Conservation (phyloP, 1,140 invertebrate species). For the Camponotus vicinus region DNA sequence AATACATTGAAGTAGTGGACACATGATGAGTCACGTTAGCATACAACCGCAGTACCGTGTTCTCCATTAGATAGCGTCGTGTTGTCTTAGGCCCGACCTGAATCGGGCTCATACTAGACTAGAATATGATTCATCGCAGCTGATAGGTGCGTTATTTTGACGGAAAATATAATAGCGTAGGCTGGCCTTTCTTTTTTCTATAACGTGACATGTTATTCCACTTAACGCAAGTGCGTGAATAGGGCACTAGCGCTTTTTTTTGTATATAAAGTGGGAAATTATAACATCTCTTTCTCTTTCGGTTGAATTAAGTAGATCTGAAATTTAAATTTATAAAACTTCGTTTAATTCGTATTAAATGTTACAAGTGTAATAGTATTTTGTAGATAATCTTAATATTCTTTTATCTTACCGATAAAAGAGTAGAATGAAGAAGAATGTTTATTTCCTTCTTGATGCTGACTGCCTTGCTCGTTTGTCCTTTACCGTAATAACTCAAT, state of each 20-base stretch:
- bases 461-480: not conserved
- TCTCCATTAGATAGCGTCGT: slow-evolving; percentile 72
- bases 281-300: not conserved
- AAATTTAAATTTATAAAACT: not conserved
- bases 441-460: not conserved
- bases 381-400: not conserved
- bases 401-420: not conserved
- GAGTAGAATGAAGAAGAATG: not conserved
- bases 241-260: no score
- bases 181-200: not conserved
- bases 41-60: slow-evolving; percentile 69
- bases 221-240: slow-evolving; percentile 5
- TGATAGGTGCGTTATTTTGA: slow-evolving; percentile 64
- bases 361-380: not conserved
- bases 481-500: not conserved
- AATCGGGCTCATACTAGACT: slow-evolving; percentile 54
- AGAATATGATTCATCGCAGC: slow-evolving; percentile 66
- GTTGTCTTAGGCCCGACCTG: slow-evolving; percentile 73
- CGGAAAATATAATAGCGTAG: slow-evolving; percentile 63
- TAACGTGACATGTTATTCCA: slow-evolving; percentile 39
- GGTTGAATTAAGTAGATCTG: not conserved
- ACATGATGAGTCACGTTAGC: slow-evolving; percentile 73
- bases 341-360: not conserved
- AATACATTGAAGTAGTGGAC: slow-evolving; percentile 56
- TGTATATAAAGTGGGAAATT: not conserved